phyloP scores from a whole-genome alignment of 2,113 vertebrate genomes.

The Hyla sarda region DNA sequence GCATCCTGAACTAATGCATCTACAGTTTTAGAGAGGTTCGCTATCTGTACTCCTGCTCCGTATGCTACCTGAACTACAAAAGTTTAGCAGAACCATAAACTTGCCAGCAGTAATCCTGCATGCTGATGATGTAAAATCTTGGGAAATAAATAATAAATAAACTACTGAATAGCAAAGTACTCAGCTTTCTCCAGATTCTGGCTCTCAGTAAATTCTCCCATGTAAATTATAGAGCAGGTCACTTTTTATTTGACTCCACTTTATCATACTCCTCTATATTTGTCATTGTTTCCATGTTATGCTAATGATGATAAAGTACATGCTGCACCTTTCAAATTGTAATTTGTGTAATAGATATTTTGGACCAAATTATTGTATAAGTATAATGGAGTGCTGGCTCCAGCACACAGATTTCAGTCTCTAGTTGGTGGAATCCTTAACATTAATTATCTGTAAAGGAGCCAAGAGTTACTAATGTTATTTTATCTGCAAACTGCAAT shows the following conservation, averaged over 20 bases:
- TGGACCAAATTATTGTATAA: slow-evolving; percentile 36
- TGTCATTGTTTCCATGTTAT: slow-evolving; percentile 50
- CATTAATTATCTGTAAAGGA: background rate
- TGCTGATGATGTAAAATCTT: background rate
- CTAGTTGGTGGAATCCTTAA: background rate
- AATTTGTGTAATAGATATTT: slow-evolving; percentile 45
- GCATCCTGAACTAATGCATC: too few relatives aligned
- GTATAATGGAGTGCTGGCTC: slow-evolving; percentile 40
- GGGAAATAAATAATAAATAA: background rate
- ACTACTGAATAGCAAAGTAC: background rate
- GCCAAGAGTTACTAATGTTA: slow-evolving; percentile 3
- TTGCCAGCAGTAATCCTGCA: background rate
- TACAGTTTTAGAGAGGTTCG: background rate
- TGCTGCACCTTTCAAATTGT: slow-evolving; percentile 37
- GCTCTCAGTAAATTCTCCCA: background rate
- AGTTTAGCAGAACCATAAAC: background rate
- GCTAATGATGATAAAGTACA: slow-evolving; percentile 46
- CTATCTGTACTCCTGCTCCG: background rate
- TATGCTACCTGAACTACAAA: background rate
- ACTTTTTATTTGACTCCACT: slow-evolving; percentile 50
- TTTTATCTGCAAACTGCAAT: background rate
- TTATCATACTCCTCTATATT: slow-evolving; percentile 43
- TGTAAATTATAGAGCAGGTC: slow-evolving; percentile 39
- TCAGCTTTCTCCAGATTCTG: background rate
- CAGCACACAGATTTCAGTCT: slow-evolving; percentile 28